Evolutionary conservation across 1,140 invertebrate genomes (phyloP), one percentile per base, ranked within the genome.

Genomic region (Philopotamus ludificatus): DNA sequence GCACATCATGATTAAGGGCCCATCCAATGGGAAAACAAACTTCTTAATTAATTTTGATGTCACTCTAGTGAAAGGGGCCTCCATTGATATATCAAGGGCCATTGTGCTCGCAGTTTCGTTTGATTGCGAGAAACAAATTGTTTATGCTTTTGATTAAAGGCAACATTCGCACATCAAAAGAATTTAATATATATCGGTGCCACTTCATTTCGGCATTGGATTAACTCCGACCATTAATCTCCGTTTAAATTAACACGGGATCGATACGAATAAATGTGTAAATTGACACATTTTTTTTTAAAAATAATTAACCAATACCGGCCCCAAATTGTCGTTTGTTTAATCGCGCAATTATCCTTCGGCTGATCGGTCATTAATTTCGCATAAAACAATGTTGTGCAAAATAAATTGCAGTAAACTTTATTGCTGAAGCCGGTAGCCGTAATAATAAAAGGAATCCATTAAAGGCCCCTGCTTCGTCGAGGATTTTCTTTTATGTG

Each of bases 41-140:
- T 60, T 60, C 57, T 60, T 60, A 49, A 60, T 60, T 60, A 60
- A 60, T 60, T 60, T 60, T 23, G 57, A 45, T 47, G 57, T 60
- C 57, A 21, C 42, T 47, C 42, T 10, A 26, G n/a, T 42, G 3
- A 22, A 53, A 20, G 21, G 18, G 34, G n/a, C n/a, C 34, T 12
- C 54, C 54, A 53, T 57, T 39, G 54, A 57, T 42, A 57, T 57
- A 57, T 57, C 50, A 57, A 42, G 28, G 15, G 23, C 28, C 4
- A 34, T 34, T 34, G 28, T 34, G n/a, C 28, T 12, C 28, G 4
- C 28, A n/a, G 28, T 7, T 34, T 34, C 28, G 28, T 34, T 34
- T 34, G 28, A 34, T 12, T 34, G 12, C 28, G 12, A 34, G 12
- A 34, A 4, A 34, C 28, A 34, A 34, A 34, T 34, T 34, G 28